phyloP scores from a whole-genome alignment of 2,113 vertebrate species.

The Emydocephalus ijimae region DNA sequence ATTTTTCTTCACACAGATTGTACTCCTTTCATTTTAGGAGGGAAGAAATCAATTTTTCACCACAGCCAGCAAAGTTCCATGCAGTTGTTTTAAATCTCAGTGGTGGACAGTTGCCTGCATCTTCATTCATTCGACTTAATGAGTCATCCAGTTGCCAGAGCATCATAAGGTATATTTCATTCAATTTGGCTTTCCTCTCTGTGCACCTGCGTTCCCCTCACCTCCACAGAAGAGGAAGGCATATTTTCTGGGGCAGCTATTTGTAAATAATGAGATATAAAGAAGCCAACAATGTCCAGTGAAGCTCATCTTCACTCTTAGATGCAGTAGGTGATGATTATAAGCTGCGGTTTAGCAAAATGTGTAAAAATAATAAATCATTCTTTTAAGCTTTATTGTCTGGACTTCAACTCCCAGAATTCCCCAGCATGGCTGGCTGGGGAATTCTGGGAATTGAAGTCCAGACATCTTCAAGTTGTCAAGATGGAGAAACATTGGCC shows the following conservation, averaged over 20 bases:
- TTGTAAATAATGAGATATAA: slow-evolving; percentile 29
- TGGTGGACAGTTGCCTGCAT: neutral
- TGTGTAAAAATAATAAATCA: neutral
- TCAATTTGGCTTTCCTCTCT: neutral
- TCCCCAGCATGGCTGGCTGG: neutral
- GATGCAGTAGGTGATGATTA: neutral
- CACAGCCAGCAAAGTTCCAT: neutral
- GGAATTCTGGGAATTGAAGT: neutral
- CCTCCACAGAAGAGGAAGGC: neutral
- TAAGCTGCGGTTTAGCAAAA: neutral
- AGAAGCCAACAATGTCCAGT: neutral
- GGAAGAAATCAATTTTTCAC: neutral
- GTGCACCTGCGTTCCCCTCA: neutral
- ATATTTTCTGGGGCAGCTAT: neutral
- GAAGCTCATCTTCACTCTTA: neutral
- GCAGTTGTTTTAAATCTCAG: neutral
- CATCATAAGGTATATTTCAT: neutral
- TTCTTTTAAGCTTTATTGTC: neutral
- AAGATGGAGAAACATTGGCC: neutral
- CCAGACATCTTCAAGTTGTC: neutral
- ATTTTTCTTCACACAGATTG: neutral
- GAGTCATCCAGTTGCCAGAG: neutral
- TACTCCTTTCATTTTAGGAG: neutral
- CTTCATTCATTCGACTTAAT: neutral
- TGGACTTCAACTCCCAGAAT: neutral